Evolutionary conservation across 2,888 invertebrate species (phyloP), one percentile per base, ranked within the genome.

Genomic region (Lamellibrachia columna): DNA sequence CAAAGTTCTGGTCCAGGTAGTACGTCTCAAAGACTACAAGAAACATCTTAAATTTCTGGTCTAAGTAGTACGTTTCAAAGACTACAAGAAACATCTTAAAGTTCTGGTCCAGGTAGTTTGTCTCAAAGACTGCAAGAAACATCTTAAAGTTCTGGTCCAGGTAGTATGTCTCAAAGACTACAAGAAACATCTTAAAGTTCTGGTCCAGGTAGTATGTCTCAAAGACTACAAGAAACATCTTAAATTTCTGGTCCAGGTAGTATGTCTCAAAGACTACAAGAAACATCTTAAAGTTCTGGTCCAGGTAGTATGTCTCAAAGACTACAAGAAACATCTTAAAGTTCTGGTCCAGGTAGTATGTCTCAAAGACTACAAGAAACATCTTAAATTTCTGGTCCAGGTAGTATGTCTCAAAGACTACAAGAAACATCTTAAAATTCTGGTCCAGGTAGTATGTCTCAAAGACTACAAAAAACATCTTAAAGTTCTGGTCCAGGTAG

Each of bases 131-230:
- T 40, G 1, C 40, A 40, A 40, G 40, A 40, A 40, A 40, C 90
- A 90, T n/a, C 96, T 99, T 99, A 96, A 99, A 99, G 96, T 99
- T 99, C 93, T 99, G 97, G 97, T 99, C 99, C 95, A 99, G 97
- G 96, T 99, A 99, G 97, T 99, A 99, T 96, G 99, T 99, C 96
- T 99, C 99, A 97, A 99, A 99, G 11, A 99, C 99, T 98, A 94
- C 28, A 95, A 91, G 58, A 90, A 90, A 90, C 90, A 90, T n/a
- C 90, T 22, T n/a, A 90, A 90, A 40, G 40, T 40, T 40, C 40
- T 40, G 1, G 40, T 40, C 40, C 40, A 1, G n/a, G n/a, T n/a
- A 22, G 90, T n/a, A 1, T 22, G 15, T 90, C 90, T n/a, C 15
- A 22, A 15, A 90, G 15, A 22, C 40, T 40, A 40, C 1, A 40